Evolutionary conservation across 2,888 invertebrate species (phyloP).

Genomic region (Xylota segnis): DNA sequence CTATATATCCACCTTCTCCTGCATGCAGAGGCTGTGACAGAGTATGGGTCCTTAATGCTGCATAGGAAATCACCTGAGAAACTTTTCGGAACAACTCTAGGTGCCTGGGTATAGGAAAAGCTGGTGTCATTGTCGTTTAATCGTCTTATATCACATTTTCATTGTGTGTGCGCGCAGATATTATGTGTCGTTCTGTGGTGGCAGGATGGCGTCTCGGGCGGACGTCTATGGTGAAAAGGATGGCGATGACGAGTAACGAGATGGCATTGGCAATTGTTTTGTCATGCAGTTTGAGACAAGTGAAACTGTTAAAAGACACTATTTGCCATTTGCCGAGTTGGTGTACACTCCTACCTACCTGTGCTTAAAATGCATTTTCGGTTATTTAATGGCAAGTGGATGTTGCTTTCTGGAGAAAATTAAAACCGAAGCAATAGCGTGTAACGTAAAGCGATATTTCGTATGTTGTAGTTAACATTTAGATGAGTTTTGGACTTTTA

Average conservation of each 20-base stretch:
- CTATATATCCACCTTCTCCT: conserved; percentile 43
- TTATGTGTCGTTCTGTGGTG: conserved; percentile 68
- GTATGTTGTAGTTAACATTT: conserved; percentile 11
- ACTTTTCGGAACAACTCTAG: conserved; percentile 62
- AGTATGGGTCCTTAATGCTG: conserved; percentile 39
- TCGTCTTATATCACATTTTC: conserved; percentile 75
- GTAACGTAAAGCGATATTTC: conserved; percentile 15
- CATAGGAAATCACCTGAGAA: conserved; percentile 76
- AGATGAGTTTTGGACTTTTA: conserved; percentile 13
- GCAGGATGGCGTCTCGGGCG: conserved; percentile 40
- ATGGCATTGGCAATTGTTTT: conserved; percentile 67
- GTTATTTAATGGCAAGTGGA: conserved; percentile 39
- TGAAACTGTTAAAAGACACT: conserved; percentile 60
- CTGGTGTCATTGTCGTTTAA: conserved; percentile 76
- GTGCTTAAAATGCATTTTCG: conserved; percentile 59
- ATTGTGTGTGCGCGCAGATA: conserved; percentile 63
- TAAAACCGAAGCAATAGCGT: conserved; percentile 28
- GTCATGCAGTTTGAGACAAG: conserved; percentile 68
- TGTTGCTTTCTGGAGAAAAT: conserved; percentile 37
- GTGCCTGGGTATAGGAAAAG: conserved; percentile 43
- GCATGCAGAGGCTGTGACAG: conserved; percentile 12
- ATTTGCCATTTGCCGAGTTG: conserved; percentile 12
- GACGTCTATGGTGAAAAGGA: conserved; percentile 14
- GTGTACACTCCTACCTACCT: no score
- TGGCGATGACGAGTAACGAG: conserved; percentile 46